These are phyloP conservation scores for Myotis planiceps DNA, from an alignment of 2,797 vertebrate genomes.

Conservation along the genomic window DNA sequence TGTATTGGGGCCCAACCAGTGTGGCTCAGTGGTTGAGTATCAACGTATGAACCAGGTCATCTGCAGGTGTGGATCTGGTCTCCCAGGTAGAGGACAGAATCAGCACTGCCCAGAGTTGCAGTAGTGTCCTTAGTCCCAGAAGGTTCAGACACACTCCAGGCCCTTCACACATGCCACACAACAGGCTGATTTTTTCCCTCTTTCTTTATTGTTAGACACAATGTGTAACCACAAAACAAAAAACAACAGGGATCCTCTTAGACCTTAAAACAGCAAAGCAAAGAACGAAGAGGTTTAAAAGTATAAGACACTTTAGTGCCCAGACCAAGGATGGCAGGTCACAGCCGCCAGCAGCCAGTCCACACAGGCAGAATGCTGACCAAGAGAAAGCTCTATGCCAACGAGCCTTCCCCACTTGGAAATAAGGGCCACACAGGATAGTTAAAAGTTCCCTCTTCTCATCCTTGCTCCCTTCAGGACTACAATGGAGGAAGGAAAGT, in stretches of 20 bases:
- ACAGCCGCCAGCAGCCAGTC: background rate
- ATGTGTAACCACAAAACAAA: slow-evolving; percentile 65
- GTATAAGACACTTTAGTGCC: slow-evolving; percentile 5
- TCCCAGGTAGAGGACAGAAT: background rate
- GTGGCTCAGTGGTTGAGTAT: no score
- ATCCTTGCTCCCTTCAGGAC: background rate
- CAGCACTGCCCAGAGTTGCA: background rate
- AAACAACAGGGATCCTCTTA: slow-evolving; percentile 28
- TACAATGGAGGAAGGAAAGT: background rate
- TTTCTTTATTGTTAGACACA: slow-evolving; percentile 73
- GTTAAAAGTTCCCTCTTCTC: background rate
- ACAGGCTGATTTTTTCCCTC: background rate
- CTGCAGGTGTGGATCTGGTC: background rate
- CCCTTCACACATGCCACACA: slow-evolving; percentile 18
- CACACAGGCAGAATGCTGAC: background rate
- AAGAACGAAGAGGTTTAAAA: slow-evolving; percentile 46
- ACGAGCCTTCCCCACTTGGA: background rate
- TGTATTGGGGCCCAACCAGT: background rate
- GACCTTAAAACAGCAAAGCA: slow-evolving; percentile 16
- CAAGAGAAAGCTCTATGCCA: background rate
- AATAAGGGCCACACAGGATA: background rate
- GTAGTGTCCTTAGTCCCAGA: background rate
- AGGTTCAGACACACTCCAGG: background rate
- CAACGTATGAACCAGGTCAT: no score
- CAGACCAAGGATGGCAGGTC: background rate